phyloP scores from a whole-genome alignment of 2,888 invertebrate genomes.

The Rhagium mordax region DNA sequence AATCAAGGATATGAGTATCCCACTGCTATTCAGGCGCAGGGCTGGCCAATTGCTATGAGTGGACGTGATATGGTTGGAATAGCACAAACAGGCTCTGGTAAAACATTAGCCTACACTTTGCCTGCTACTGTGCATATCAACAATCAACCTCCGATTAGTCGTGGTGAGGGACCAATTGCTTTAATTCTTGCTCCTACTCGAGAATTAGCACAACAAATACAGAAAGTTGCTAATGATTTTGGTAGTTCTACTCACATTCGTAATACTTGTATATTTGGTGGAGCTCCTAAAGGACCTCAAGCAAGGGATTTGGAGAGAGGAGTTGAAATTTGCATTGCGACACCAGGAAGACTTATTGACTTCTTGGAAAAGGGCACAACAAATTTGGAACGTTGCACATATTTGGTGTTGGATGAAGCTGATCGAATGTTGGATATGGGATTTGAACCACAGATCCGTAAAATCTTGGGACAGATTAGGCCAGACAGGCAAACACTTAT shows the following conservation, averaged over 20 bases:
- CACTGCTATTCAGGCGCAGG: slow-evolving; percentile 77
- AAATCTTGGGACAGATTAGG: slow-evolving; percentile 92
- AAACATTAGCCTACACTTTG: slow-evolving; percentile 84
- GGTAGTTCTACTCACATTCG: slow-evolving; percentile 85
- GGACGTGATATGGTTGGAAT: slow-evolving; percentile 91
- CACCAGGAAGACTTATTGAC: slow-evolving; percentile 88
- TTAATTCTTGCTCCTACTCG: slow-evolving; percentile 85
- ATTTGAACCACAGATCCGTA: slow-evolving; percentile 95
- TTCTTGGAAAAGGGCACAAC: slow-evolving; percentile 83
- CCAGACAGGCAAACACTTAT: slow-evolving; percentile 96
- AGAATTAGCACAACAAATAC: slow-evolving; percentile 86
- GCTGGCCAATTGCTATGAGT: slow-evolving; percentile 74
- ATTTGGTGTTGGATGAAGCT: slow-evolving; percentile 94
- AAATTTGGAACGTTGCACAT: slow-evolving; percentile 84
- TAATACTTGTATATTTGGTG: slow-evolving; percentile 91
- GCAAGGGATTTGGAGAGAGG: slow-evolving; percentile 80
- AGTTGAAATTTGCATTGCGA: slow-evolving; percentile 90
- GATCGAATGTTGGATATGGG: slow-evolving; percentile 99
- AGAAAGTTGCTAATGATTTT: slow-evolving; percentile 89
- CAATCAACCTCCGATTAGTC: slow-evolving; percentile 82
- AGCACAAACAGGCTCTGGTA: slow-evolving; percentile 88
- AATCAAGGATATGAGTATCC: slow-evolving; percentile 84
- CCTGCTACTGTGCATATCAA: slow-evolving; percentile 92
- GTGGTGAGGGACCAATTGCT: slow-evolving; percentile 90
- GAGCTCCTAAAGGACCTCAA: slow-evolving; percentile 91